Percentiles rank a stretch among this genome's conserved stretches.
Conservation (phyloP, 2,797 vertebrate species). For the Anolis apletophallus region DNA sequence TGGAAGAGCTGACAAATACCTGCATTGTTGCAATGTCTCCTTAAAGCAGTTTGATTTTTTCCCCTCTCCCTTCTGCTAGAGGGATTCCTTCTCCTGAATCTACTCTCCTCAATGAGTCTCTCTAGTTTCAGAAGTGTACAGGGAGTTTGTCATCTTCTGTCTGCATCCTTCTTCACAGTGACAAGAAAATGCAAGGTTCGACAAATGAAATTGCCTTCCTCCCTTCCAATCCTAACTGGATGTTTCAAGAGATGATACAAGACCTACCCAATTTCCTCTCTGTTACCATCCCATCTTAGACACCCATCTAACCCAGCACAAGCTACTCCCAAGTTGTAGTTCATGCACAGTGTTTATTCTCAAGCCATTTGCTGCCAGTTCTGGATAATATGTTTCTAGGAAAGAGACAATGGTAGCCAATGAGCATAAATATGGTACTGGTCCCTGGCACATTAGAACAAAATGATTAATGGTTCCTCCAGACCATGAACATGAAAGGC, state of each 20-base stretch:
- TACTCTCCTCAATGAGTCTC: conserved; percentile 16
- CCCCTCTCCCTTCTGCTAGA: conserved; percentile 2
- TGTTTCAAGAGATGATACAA: neutral
- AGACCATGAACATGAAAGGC: no score
- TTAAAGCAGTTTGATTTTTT: neutral
- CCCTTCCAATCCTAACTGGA: no score
- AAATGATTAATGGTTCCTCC: no score
- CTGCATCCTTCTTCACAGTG: neutral
- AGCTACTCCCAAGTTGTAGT: no score
- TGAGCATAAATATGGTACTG: no score
- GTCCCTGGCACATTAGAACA: no score
- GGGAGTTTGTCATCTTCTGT: conserved; percentile 1
- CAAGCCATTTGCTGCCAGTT: no score
- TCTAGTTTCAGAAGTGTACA: conserved; percentile 27
- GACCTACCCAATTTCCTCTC: neutral
- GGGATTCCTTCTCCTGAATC: conserved; percentile 6
- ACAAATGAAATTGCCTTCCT: neutral
- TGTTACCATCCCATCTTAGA: neutral
- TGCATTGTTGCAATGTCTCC: conserved; percentile 7
- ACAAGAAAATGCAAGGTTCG: no score
- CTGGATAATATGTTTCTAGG: no score
- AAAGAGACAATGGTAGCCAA: no score
- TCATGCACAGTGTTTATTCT: no score
- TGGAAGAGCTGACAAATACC: conserved; percentile 47
- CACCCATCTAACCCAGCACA: rapidly evolving